phyloP scores from a whole-genome alignment of 2,888 invertebrate genomes.

The Cheilosia soror region DNA sequence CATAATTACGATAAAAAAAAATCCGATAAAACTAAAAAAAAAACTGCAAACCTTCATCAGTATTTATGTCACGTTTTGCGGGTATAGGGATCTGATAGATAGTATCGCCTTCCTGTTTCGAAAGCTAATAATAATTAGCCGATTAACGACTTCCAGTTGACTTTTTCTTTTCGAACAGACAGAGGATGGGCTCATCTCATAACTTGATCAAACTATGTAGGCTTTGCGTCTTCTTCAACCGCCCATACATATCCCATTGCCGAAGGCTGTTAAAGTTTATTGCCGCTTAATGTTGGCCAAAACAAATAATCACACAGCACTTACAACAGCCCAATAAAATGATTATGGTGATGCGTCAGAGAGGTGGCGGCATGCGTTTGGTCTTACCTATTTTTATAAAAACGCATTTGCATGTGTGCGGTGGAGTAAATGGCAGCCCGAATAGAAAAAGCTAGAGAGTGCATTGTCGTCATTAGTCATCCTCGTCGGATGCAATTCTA shows the following conservation, averaged over 20 bases:
- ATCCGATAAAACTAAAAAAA: neutral
- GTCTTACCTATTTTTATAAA: constrained; percentile 29
- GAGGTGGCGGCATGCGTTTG: neutral
- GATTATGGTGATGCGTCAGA: constrained; percentile 8
- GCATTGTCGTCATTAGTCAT: constrained; percentile 49
- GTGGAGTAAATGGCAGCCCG: neutral
- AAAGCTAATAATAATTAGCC: constrained; percentile 19
- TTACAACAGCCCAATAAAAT: constrained; percentile 16
- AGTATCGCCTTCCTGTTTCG: constrained; percentile 29
- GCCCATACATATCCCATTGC: neutral
- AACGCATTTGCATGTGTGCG: constrained; percentile 28
- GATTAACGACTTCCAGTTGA: constrained; percentile 12
- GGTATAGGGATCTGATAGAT: constrained; percentile 4
- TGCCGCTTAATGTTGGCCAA: constrained; percentile 17
- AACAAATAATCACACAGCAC: constrained; percentile 17
- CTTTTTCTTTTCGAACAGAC: constrained; percentile 5
- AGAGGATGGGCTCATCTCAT: neutral
- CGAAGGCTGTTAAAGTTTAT: constrained; percentile 43
- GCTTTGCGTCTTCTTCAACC: constrained; percentile 3
- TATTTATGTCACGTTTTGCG: constrained; percentile 40
- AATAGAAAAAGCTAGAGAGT: constrained; percentile 13
- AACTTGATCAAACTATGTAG: constrained; percentile 17
- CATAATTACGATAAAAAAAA: constrained; percentile 15
- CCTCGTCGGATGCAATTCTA: constrained; percentile 43
- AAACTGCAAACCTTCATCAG: constrained; percentile 18